Percentiles rank a stretch among this genome's conserved stretches.
Evolutionary conservation across 1,140 invertebrate genomes (phyloP).

Genomic region (Euura lappo): DNA sequence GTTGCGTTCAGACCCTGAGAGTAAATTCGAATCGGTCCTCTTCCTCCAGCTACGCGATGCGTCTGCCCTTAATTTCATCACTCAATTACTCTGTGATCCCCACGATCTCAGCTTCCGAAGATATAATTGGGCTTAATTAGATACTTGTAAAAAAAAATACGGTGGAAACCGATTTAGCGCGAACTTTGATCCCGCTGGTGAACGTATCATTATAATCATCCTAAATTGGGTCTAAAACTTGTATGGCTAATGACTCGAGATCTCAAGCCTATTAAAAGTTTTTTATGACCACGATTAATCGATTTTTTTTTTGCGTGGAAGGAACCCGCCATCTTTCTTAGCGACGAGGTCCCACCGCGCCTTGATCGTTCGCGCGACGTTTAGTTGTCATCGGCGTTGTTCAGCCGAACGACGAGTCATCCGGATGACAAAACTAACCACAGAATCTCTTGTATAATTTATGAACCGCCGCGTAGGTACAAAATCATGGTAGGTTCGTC

Average conservation of each 20-base stretch:
- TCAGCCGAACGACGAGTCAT: not conserved
- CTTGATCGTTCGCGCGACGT: not conserved
- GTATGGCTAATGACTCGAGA: not conserved
- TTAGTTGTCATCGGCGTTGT: conserved; percentile 1
- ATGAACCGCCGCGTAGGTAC: too few relatives aligned
- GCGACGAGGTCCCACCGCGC: not conserved
- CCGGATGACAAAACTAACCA: not conserved
- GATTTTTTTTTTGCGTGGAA: not conserved
- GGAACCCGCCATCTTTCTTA: not conserved
- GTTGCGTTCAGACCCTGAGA: not conserved
- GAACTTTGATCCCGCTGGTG: not conserved
- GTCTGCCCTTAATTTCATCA: not conserved
- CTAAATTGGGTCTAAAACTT: not conserved
- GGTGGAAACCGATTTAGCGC: not conserved
- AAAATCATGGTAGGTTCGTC: too few relatives aligned
- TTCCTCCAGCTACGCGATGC: not conserved
- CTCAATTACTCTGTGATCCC: not conserved
- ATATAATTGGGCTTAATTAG: not conserved
- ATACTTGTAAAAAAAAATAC: too few relatives aligned
- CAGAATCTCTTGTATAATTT: not conserved
- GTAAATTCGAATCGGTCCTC: not conserved
- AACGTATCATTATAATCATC: not conserved
- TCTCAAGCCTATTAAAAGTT: not conserved
- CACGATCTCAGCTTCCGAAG: not conserved
- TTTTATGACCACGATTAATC: not conserved